Conservation (phyloP, 2,888 invertebrate species). For the Epicampocera succincta region DNA sequence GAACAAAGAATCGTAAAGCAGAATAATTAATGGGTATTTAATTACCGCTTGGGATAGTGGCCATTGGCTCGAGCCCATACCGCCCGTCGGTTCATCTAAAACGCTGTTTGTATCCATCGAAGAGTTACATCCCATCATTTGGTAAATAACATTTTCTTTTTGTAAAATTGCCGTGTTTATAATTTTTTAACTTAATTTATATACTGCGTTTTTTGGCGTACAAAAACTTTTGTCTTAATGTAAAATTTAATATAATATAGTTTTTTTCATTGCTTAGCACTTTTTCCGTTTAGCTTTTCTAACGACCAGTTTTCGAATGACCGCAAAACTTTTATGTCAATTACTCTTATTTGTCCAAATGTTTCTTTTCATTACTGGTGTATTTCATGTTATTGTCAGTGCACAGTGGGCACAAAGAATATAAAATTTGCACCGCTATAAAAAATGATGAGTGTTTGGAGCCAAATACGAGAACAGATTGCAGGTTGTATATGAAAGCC, state of each 20-base stretch:
- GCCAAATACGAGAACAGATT: too few relatives aligned
- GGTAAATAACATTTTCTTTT: constrained; percentile 24
- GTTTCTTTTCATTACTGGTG: constrained; percentile 15
- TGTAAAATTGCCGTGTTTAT: neutral
- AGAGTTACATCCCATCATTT: constrained; percentile 78
- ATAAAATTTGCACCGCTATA: too few relatives aligned
- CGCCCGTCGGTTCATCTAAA: constrained; percentile 69
- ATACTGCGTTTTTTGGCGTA: neutral
- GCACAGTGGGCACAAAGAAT: constrained; percentile 11
- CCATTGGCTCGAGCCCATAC: constrained; percentile 56
- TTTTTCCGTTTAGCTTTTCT: constrained; percentile 12
- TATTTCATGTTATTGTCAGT: constrained; percentile 2
- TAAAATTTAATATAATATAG: neutral
- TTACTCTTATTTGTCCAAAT: constrained; percentile 33
- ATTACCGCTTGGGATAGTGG: constrained; percentile 65
- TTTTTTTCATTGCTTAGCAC: constrained; percentile 7
- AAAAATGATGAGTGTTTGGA: too few relatives aligned
- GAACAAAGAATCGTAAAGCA: neutral
- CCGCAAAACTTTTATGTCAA: constrained; percentile 47
- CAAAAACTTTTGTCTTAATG: neutral
- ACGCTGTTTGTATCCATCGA: constrained; percentile 75
- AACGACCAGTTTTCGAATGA: constrained; percentile 47
- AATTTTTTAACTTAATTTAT: constrained; percentile 1
- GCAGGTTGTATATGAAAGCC: too few relatives aligned
- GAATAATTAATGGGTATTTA: constrained; percentile 33